phyloP scores from a whole-genome alignment of 1,140 invertebrate species.

The Nomia melanderi region DNA sequence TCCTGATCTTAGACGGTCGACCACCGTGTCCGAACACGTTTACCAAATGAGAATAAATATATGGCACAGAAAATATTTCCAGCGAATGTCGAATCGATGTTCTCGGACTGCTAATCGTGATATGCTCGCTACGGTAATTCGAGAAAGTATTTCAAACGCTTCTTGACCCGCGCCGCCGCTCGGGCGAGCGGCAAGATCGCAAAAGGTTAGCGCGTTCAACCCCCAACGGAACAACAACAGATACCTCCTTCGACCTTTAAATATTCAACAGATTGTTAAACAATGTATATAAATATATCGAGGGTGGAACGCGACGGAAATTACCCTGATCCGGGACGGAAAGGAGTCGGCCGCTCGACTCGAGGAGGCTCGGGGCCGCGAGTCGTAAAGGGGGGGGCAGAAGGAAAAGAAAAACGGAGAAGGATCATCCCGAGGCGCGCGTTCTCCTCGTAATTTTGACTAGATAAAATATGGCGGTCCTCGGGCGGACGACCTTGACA shows the following conservation, averaged over 20 bases:
- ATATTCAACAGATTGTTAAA: not conserved
- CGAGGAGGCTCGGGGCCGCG: not conserved
- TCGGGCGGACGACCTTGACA: conserved; percentile 2
- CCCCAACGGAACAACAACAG: not conserved
- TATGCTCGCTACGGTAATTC: too few relatives aligned
- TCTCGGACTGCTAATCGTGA: too few relatives aligned
- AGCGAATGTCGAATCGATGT: too few relatives aligned
- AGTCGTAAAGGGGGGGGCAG: too few relatives aligned
- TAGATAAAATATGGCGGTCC: conserved; percentile 61
- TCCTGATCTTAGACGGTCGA: not conserved
- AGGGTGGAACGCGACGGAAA: not conserved
- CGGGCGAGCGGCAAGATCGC: not conserved
- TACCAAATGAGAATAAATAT: not conserved
- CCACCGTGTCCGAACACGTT: not conserved
- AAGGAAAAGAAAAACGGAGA: too few relatives aligned
- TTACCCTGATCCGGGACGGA: not conserved
- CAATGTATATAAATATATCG: not conserved
- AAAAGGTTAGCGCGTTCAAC: not conserved
- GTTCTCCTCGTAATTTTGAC: conserved; percentile 70
- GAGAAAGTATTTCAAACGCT: too few relatives aligned
- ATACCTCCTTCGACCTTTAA: not conserved
- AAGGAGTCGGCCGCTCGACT: not conserved
- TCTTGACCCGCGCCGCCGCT: too few relatives aligned
- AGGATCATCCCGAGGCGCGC: conserved; percentile 25
- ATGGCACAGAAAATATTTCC: not conserved